Evolutionary conservation across 37 sponge, comb jelly and placozoan genomes (phyloP), one percentile per base, ranked within the genome.

Genomic region (Eunapius fragilis): DNA sequence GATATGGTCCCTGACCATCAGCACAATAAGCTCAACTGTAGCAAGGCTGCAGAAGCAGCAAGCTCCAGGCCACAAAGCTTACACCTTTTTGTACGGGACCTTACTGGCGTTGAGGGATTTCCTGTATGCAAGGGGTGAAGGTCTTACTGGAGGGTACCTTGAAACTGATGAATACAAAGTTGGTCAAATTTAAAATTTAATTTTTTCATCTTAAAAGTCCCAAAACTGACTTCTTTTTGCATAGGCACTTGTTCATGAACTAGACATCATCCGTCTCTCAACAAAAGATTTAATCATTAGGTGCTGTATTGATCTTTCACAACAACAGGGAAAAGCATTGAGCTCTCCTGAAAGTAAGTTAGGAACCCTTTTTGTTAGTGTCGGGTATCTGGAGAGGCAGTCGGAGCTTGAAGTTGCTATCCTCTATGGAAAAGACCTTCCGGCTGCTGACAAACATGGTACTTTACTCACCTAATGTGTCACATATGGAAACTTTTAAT

Each of bases 111-210:
- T 89, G 28, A 68, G 45, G 23, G 81, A 80, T 27, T 89, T 86
- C 84, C 89, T 87, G 76, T 25, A 89, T 68, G 72, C 67, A 19
- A 87, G 38, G 0, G 93, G 93, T 0, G 45, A 83, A 26, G 93
- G 93, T 30, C 74, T 93, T 72, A 28, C 41, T 28, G 47, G 31
- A 9, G 72, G 24, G 3, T 35, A 33, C 0, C 50, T 93, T 71
- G 69, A 86, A 23, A 76, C 74, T n/a, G 79, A 83, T 2, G 31
- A 45, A 2, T 92, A 85, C 58, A 50, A 37, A 72, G 92, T 87
- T 22, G 27, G 76, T 30, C 2, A 76, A 26, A 22, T 9, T 32
- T 24, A 31, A 36, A 26, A 31, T 28, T 33, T 28, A 14, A n/a
- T n/a, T n/a, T 75, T 24, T 33, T 9, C 32, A 69, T 37, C 2